A percentile compares a stretch with the other conserved stretches of the same genome.
These are phyloP conservation scores for Perognathus longimembris DNA, from an alignment of 2,113 vertebrate species.

Conservation along the genomic window DNA sequence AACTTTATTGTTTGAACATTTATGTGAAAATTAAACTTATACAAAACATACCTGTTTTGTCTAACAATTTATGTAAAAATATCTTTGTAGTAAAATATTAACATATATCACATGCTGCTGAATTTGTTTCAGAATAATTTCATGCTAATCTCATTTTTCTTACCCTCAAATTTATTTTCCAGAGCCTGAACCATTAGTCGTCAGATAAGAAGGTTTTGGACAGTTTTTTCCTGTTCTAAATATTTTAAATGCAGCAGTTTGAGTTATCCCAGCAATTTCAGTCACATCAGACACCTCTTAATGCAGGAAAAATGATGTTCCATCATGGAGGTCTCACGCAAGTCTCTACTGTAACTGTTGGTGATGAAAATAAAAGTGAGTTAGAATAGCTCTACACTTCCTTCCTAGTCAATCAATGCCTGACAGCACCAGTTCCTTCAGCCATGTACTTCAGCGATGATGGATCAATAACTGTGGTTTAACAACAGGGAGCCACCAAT, in stretches of 20 bases:
- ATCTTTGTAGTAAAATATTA: constrained; percentile 67
- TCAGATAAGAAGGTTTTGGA: constrained; percentile 69
- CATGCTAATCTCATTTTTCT: constrained; percentile 71
- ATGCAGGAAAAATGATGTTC: constrained; percentile 72
- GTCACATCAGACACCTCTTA: constrained; percentile 78
- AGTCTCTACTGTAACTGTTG: constrained; percentile 74
- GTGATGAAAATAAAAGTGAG: constrained; percentile 78
- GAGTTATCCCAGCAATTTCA: constrained; percentile 73
- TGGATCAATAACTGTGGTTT: constrained; percentile 86
- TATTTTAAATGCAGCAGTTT: constrained; percentile 79
- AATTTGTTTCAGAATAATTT: constrained; percentile 78
- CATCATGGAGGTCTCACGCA: constrained; percentile 69
- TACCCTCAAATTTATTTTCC: constrained; percentile 68
- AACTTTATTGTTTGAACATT: constrained; percentile 67
- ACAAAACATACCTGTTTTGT: constrained; percentile 66
- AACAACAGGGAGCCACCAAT: constrained; percentile 85
- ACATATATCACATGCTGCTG: constrained; percentile 49
- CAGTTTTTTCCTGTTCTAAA: constrained; percentile 75
- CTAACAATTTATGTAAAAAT: constrained; percentile 69
- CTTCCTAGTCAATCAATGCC: constrained; percentile 79
- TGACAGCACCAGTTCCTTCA: constrained; percentile 78
- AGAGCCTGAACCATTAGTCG: constrained; percentile 69
- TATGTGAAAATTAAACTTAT: constrained; percentile 55
- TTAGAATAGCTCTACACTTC: constrained; percentile 78
- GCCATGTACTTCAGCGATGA: constrained; percentile 78